Percentiles rank a stretch among this genome's conserved stretches.
Conservation (phyloP, 2,113 vertebrate species). For the Xiphias gladius region DNA sequence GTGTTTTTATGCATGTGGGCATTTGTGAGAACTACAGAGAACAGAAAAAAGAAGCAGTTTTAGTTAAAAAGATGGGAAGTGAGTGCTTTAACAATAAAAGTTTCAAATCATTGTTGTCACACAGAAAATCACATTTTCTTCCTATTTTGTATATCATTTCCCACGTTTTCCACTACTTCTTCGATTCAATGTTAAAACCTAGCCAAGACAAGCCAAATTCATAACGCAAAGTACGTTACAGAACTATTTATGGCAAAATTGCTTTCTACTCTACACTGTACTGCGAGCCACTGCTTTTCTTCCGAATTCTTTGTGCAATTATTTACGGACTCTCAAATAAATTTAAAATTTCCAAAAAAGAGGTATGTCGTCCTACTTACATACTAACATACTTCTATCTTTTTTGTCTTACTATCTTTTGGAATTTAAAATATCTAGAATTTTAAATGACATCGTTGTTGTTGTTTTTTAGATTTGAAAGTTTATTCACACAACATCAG, state of each 20-base stretch:
- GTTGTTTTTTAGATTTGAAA: not conserved
- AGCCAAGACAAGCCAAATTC: not conserved
- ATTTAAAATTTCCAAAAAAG: no score
- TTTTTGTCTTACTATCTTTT: not conserved
- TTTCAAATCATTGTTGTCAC: not conserved
- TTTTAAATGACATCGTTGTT: not conserved
- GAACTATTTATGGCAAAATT: no score
- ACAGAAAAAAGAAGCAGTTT: slow-evolving; percentile 56
- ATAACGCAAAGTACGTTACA: not conserved
- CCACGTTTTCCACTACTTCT: not conserved
- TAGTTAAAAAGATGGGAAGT: slow-evolving; percentile 4
- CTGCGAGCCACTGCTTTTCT: no score
- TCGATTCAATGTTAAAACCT: not conserved
- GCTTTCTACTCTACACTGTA: no score
- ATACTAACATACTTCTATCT: no score
- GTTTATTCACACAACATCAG: not conserved
- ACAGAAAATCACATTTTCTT: not conserved
- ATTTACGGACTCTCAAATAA: no score
- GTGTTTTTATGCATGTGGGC: slow-evolving; percentile 42
- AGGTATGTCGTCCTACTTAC: not conserved
- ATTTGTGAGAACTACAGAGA: slow-evolving; percentile 84
- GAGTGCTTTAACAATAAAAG: slow-evolving; percentile 22
- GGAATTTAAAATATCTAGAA: not conserved
- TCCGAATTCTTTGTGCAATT: no score
- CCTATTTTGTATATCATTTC: not conserved